A percentile compares a stretch with the other conserved stretches of the same genome.
phyloP scores from a whole-genome alignment of 2,113 vertebrate species.

The Delphinapterus leucas region DNA sequence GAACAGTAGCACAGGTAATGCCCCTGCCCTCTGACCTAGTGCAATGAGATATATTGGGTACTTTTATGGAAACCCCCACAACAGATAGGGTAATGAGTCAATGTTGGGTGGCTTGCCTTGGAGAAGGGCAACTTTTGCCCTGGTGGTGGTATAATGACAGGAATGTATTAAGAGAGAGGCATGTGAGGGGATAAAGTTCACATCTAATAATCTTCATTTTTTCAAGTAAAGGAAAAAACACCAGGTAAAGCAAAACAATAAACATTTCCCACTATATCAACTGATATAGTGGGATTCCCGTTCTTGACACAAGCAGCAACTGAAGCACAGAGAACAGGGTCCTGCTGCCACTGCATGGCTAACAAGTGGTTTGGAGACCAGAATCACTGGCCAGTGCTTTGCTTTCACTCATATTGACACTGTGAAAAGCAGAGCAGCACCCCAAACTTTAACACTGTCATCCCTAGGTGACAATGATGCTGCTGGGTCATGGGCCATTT shows the following conservation, averaged over 20 bases:
- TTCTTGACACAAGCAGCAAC: neutral
- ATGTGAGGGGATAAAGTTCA: neutral
- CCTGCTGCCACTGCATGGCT: neutral
- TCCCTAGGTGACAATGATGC: neutral
- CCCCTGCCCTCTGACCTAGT: neutral
- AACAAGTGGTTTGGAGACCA: neutral
- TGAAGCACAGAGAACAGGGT: neutral
- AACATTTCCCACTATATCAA: neutral
- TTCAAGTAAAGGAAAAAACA: neutral
- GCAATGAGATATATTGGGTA: neutral
- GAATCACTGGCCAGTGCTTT: neutral
- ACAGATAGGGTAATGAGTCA: neutral
- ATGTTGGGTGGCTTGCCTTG: neutral
- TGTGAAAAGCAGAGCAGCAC: neutral
- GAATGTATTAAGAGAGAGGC: neutral
- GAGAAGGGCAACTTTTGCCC: neutral
- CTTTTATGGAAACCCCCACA: neutral
- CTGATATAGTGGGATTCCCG: neutral
- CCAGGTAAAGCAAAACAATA: neutral
- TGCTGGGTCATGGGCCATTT: neutral
- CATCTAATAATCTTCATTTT: neutral
- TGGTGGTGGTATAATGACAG: neutral
- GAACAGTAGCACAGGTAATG: neutral
- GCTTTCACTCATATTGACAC: neutral
- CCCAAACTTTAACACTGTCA: neutral